Percentiles rank a stretch among this genome's conserved stretches.
Evolutionary conservation across 2,888 invertebrate genomes (phyloP).

Genomic region (Campoletis raptor): DNA sequence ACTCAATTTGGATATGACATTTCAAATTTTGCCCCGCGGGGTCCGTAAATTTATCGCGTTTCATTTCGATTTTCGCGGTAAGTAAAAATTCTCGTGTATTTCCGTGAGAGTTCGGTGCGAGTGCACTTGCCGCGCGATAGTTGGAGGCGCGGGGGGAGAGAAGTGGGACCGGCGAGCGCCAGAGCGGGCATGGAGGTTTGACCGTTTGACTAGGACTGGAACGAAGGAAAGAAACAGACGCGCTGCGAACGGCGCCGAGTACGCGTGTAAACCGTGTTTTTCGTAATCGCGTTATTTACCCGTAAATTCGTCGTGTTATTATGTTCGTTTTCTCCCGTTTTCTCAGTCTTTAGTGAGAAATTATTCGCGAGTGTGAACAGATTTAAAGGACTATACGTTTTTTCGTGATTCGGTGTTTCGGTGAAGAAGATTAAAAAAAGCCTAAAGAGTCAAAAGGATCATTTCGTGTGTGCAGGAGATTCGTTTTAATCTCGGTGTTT

Average conservation of each 20-base stretch:
- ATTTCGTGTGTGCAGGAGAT: constrained; percentile 40
- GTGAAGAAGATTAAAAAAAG: neutral
- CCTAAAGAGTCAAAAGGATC: neutral
- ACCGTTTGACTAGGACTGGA: too few relatives aligned
- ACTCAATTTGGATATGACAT: neutral
- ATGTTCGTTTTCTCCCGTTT: neutral
- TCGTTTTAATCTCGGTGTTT: constrained; percentile 45
- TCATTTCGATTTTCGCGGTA: constrained; percentile 29
- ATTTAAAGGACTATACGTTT: neutral
- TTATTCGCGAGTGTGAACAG: constrained; percentile 35
- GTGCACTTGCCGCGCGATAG: constrained; percentile 52
- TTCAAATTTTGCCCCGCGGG: neutral
- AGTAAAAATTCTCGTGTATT: constrained; percentile 37
- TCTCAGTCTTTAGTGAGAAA: constrained; percentile 15
- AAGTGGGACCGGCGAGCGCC: constrained; percentile 57
- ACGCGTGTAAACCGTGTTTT: constrained; percentile 9
- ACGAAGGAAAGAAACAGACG: constrained; percentile 68
- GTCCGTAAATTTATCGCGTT: constrained; percentile 9
- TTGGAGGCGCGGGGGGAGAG: constrained; percentile 23
- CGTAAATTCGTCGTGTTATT: constrained; percentile 23
- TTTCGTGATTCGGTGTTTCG: neutral
- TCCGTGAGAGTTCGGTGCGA: constrained; percentile 36
- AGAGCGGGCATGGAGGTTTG: constrained; percentile 23
- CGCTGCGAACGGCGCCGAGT: constrained; percentile 74
- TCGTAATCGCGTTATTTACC: neutral